Conservation (phyloP, 64 coral and sea anemone genomes). For the Trachythela sp. region DNA sequence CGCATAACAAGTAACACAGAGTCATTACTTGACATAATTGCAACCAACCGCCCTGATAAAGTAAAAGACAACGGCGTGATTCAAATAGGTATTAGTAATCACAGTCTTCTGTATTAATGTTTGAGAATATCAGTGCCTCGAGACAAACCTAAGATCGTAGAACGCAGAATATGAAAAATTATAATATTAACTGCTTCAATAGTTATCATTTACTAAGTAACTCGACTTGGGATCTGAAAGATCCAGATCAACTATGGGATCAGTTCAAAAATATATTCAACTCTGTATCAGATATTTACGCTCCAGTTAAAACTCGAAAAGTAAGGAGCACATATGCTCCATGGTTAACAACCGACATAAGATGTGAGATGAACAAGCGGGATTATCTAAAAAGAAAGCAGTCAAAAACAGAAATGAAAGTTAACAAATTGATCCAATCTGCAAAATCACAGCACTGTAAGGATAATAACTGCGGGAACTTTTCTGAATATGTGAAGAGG, state of each 20-base stretch:
- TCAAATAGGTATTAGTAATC: constrained; percentile 23
- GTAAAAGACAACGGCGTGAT: constrained; percentile 43
- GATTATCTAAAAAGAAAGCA: constrained; percentile 42
- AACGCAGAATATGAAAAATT: constrained; percentile 42
- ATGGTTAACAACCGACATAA: constrained; percentile 31
- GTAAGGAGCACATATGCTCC: constrained; percentile 37
- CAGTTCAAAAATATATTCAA: constrained; percentile 30
- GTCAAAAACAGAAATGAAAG: constrained; percentile 8
- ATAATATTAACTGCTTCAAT: constrained; percentile 28
- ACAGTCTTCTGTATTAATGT: constrained; percentile 35
- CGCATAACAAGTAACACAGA: constrained; percentile 40
- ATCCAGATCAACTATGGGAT: constrained; percentile 25
- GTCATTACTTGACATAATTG: constrained; percentile 47
- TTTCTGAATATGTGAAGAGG: too few relatives aligned
- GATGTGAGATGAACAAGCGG: too few relatives aligned
- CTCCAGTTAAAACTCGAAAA: constrained; percentile 32
- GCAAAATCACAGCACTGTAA: too few relatives aligned
- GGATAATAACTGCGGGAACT: too few relatives aligned
- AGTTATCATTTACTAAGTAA: neutral
- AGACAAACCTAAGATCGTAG: constrained; percentile 23
- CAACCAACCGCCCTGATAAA: constrained; percentile 41
- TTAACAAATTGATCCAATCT: constrained; percentile 13
- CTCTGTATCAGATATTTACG: too few relatives aligned
- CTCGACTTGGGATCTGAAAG: neutral
- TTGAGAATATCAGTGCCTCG: constrained; percentile 16